Conservation (phyloP, 1,140 invertebrate species). For the Pristionchus pacificus region DNA sequence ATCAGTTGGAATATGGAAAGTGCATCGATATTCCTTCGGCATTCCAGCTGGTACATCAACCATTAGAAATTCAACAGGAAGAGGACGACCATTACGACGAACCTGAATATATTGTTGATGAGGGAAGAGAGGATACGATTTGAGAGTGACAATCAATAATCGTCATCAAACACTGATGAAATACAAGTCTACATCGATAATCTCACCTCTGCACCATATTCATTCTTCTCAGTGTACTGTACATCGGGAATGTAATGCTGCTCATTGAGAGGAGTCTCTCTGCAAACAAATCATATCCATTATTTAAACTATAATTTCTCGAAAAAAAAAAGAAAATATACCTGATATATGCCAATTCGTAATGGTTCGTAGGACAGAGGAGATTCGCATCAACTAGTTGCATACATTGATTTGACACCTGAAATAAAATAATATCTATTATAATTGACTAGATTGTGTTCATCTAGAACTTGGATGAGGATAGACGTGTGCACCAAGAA, state of each 20-base stretch:
- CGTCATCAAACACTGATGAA: too few relatives aligned
- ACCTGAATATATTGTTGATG: too few relatives aligned
- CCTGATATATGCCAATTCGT: slow-evolving; percentile 89
- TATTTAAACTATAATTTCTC: neutral
- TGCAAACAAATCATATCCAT: neutral
- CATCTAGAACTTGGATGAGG: too few relatives aligned
- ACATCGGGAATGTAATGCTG: slow-evolving; percentile 98
- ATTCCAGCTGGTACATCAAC: slow-evolving; percentile 93
- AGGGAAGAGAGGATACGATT: neutral
- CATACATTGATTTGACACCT: slow-evolving; percentile 97
- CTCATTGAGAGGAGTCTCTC: slow-evolving; percentile 72
- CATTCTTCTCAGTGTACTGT: slow-evolving; percentile 95
- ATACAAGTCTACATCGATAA: too few relatives aligned
- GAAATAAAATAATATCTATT: slow-evolving; percentile 88
- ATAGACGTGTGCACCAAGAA: too few relatives aligned
- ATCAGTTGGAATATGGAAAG: slow-evolving; percentile 32
- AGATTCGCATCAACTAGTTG: slow-evolving; percentile 87
- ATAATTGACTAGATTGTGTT: neutral
- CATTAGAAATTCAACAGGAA: slow-evolving; percentile 93
- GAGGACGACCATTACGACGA: slow-evolving; percentile 79
- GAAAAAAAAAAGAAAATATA: too few relatives aligned
- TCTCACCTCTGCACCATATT: slow-evolving; percentile 86
- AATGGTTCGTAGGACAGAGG: slow-evolving; percentile 82
- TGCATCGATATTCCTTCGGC: slow-evolving; percentile 61
- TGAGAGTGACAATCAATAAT: neutral